Percentiles rank a stretch among this genome's conserved stretches.
Evolutionary conservation across 1,140 invertebrate species (phyloP).

Genomic region (Cydia pomonella): DNA sequence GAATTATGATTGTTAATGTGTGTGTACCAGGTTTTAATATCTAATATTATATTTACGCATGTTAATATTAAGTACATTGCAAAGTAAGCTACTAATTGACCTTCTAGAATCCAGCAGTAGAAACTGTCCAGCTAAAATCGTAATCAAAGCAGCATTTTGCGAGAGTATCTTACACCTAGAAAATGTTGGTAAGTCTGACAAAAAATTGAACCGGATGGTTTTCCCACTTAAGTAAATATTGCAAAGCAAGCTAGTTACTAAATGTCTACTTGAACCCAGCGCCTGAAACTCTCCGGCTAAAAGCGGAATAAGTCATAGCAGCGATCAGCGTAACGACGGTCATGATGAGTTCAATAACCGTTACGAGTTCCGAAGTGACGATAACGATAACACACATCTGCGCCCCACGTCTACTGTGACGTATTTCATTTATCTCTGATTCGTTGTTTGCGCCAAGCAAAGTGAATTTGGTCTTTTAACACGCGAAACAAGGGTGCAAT

Average conservation of each 20-base stretch:
- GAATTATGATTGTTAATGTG: too few species aligned
- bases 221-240: neutral
- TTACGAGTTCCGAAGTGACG: slow-evolving; percentile 67
- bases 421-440: slow-evolving; percentile 24
- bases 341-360: slow-evolving; percentile 66
- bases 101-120: too few species aligned
- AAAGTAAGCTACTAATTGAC: too few species aligned
- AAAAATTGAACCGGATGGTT: too few species aligned
- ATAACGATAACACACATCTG: slow-evolving; percentile 52
- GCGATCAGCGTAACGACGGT: slow-evolving; percentile 58
- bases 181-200: too few species aligned
- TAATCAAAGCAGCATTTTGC: too few species aligned
- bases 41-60: too few species aligned
- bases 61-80: too few species aligned
- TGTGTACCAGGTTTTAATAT: too few species aligned
- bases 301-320: slow-evolving; percentile 47
- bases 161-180: too few species aligned
- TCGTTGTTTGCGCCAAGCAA: neutral
- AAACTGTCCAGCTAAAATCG: too few species aligned
- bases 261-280: slow-evolving; percentile 2
- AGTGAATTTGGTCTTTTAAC: neutral
- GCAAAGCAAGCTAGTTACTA: neutral
- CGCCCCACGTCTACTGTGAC: slow-evolving; percentile 37
- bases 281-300: neutral
- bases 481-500: neutral